Evolutionary conservation across 2,888 invertebrate species (phyloP).

Genomic region (Megalurothrips usitatus): DNA sequence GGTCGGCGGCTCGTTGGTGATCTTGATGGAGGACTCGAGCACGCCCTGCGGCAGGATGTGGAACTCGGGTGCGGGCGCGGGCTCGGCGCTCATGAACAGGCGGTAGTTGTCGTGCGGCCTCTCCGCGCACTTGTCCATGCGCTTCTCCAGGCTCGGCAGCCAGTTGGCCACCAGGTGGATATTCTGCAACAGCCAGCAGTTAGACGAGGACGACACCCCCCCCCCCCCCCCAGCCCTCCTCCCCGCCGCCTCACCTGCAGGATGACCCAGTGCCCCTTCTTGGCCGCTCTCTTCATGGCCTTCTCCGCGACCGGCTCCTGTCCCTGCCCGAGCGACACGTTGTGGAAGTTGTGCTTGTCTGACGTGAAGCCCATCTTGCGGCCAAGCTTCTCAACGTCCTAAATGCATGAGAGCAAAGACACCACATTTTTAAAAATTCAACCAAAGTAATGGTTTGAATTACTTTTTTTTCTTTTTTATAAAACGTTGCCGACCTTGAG

Average conservation of each 20-base stretch:
- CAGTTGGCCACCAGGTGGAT: conserved; percentile 87
- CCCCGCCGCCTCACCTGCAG: conserved; percentile 50
- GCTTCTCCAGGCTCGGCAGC: conserved; percentile 84
- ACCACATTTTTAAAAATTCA: too few species aligned
- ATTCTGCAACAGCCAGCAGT: conserved; percentile 56
- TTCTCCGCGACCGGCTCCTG: conserved; percentile 89
- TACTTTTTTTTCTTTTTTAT: not conserved
- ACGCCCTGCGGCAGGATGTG: conserved; percentile 74
- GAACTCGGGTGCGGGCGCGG: conserved; percentile 62
- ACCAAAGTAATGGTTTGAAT: not conserved
- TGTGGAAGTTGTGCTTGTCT: conserved; percentile 81
- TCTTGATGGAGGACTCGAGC: conserved; percentile 88
- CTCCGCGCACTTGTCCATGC: conserved; percentile 75
- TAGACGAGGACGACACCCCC: too few species aligned
- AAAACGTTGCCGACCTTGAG: conserved; percentile 58
- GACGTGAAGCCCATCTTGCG: conserved; percentile 72
- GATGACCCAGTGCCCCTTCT: conserved; percentile 86
- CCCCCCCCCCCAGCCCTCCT: too few species aligned
- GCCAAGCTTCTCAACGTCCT: conserved; percentile 85
- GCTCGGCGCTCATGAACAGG: conserved; percentile 85
- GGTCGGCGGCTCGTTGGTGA: conserved; percentile 92
- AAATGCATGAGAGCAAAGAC: conserved; percentile 29
- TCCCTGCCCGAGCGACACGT: conserved; percentile 89
- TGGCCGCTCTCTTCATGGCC: conserved; percentile 72
- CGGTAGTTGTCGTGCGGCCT: conserved; percentile 60